Evolutionary conservation across 2,113 vertebrate species (phyloP).

Genomic region (Coregonus clupeaformis): DNA sequence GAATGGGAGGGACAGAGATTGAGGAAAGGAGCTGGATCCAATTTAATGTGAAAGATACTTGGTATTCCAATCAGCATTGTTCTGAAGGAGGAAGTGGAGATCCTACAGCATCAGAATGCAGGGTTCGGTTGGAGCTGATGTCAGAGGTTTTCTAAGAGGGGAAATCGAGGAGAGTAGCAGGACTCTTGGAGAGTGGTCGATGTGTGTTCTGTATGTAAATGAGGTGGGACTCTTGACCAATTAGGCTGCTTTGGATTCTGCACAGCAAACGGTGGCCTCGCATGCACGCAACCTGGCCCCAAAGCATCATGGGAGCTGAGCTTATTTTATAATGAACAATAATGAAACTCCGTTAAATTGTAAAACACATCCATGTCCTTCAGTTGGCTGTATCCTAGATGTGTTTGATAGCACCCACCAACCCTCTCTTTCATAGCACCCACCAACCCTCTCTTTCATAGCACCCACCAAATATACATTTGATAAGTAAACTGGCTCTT

Average conservation of each 20-base stretch:
- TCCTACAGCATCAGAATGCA: conserved; percentile 40
- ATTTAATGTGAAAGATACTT: conserved; percentile 14
- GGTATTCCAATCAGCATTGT: conserved; percentile 23
- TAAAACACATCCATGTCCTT: conserved; percentile 42
- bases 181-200: conserved; percentile 24
- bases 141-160: conserved; percentile 52
- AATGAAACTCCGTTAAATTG: conserved; percentile 57
- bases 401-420: conserved; percentile 22
- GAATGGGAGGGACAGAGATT: conserved; percentile 2
- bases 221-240: conserved; percentile 50
- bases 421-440: conserved; percentile 30
- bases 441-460: conserved; percentile 31
- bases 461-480: conserved; percentile 28
- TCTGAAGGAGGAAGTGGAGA: conserved; percentile 15
- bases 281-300: conserved; percentile 57
- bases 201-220: conserved; percentile 41
- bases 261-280: conserved; percentile 50
- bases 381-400: conserved; percentile 5
- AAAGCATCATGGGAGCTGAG: conserved; percentile 52
- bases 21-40: conserved; percentile 1
- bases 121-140: conserved; percentile 59
- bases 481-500: conserved; percentile 31
- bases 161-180: conserved; percentile 35
- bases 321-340: conserved; percentile 48
- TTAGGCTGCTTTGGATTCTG: conserved; percentile 55